A percentile compares a stretch with the other conserved stretches of the same genome.
These are phyloP conservation scores for Eupelmus urozonus DNA, from an alignment of 2,888 invertebrate genomes.

Conservation along the genomic window DNA sequence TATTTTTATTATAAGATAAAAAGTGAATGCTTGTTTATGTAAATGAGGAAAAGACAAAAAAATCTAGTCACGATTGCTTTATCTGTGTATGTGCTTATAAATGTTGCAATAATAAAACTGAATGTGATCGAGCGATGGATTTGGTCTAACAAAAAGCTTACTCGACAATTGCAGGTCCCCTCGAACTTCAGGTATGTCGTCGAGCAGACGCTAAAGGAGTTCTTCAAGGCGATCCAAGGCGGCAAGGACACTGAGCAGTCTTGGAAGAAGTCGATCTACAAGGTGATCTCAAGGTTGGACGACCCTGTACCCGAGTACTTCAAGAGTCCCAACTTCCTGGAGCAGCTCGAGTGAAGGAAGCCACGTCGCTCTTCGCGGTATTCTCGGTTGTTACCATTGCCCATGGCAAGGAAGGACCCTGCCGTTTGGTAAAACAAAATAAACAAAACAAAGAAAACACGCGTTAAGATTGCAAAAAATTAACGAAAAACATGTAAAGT, in stretches of 20 bases:
- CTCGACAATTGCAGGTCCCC: slow-evolving; percentile 88
- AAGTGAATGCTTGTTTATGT: not conserved
- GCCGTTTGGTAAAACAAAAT: slow-evolving; percentile 62
- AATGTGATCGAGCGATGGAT: not conserved
- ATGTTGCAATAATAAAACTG: slow-evolving; percentile 32
- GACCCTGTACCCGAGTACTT: slow-evolving; percentile 99
- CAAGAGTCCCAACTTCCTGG: slow-evolving; percentile 99
- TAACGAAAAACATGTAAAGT: too few relatives aligned
- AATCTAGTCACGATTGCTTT: slow-evolving; percentile 3
- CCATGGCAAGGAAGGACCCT: slow-evolving; percentile 70
- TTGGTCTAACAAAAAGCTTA: slow-evolving; percentile 3
- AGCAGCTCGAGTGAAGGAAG: slow-evolving; percentile 91
- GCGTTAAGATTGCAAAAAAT: too few relatives aligned
- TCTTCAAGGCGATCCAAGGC: slow-evolving; percentile 98
- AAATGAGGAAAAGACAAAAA: too few relatives aligned
- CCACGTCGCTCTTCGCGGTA: slow-evolving; percentile 67
- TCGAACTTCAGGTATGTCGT: slow-evolving; percentile 97
- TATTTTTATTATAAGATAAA: too few relatives aligned
- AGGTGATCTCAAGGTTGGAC: slow-evolving; percentile 99
- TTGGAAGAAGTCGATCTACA: slow-evolving; percentile 99
- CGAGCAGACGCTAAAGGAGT: slow-evolving; percentile 98
- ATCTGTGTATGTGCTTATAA: slow-evolving; percentile 30
- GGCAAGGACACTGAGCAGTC: slow-evolving; percentile 99
- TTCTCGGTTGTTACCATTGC: slow-evolving; percentile 59
- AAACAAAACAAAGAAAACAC: slow-evolving; percentile 3